Conservation (phyloP, 2,797 vertebrate species). For the Hydrocynus forskahlii region DNA sequence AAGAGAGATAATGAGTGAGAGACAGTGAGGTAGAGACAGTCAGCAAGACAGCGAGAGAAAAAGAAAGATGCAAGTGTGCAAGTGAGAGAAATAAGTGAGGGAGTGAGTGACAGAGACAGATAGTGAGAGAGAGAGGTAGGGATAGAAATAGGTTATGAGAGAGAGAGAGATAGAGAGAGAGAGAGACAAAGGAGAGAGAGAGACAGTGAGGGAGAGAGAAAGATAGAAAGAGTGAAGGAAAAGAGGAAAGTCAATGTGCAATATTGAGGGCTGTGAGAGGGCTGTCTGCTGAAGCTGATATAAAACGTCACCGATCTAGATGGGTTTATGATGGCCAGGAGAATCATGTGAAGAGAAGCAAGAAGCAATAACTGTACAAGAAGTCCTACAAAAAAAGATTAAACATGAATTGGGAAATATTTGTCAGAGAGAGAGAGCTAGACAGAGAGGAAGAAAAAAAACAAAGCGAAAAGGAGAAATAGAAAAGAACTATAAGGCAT, state of each 20-base stretch:
- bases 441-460: background rate
- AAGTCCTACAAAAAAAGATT: slow-evolving; percentile 26
- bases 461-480: slow-evolving; percentile 42
- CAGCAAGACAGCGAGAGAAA: background rate
- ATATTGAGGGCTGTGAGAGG: background rate
- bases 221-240: background rate
- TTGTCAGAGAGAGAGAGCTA: slow-evolving; percentile 41
- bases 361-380: slow-evolving; percentile 54
- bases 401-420: slow-evolving; percentile 44
- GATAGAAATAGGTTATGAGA: too few species aligned
- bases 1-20: background rate
- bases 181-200: background rate
- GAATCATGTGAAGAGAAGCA: slow-evolving; percentile 20
- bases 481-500: slow-evolving; percentile 32
- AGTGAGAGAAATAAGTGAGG: background rate
- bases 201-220: background rate
- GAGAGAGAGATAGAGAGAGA: too few species aligned
- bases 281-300: background rate
- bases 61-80: background rate
- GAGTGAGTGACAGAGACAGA: background rate
- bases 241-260: background rate
- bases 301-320: background rate
- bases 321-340: slow-evolving; percentile 21
- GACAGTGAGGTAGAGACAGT: background rate
- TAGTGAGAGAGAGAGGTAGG: background rate